Conservation (phyloP, 2,888 invertebrate genomes). For the Catonia carolina region DNA sequence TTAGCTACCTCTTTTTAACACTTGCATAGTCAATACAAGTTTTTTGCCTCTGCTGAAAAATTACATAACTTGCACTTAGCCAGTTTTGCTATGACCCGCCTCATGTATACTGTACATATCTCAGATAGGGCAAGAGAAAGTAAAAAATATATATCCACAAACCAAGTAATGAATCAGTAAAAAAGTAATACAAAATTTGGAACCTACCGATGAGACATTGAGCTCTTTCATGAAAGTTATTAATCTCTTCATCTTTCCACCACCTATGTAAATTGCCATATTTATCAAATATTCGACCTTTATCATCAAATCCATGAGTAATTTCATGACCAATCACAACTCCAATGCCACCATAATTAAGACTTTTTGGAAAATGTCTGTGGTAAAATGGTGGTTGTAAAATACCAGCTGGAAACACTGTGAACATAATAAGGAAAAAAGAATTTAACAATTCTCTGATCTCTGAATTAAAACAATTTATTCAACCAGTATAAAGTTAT, state of each 20-base stretch:
- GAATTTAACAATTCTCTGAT: too few relatives aligned
- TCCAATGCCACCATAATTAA: constrained; percentile 86
- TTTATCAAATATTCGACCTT: constrained; percentile 86
- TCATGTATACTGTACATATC: too few relatives aligned
- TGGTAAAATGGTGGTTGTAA: constrained; percentile 93
- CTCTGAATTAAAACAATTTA: neutral
- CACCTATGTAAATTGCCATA: constrained; percentile 83
- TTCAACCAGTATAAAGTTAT: neutral
- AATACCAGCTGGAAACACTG: constrained; percentile 89
- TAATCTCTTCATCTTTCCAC: constrained; percentile 72
- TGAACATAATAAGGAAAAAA: constrained; percentile 18
- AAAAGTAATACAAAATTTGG: too few relatives aligned
- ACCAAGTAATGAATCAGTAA: too few relatives aligned
- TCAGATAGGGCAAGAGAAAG: too few relatives aligned
- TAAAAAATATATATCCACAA: too few relatives aligned
- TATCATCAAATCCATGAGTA: constrained; percentile 86
- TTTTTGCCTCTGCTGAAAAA: too few relatives aligned
- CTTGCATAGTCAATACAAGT: too few relatives aligned
- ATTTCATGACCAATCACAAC: constrained; percentile 89
- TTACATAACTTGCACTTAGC: too few relatives aligned
- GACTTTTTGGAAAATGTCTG: constrained; percentile 67
- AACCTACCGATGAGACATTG: constrained; percentile 64
- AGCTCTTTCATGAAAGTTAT: constrained; percentile 65
- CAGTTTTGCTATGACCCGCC: too few relatives aligned
- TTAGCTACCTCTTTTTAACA: too few relatives aligned